Evolutionary conservation across 2,797 vertebrate genomes (phyloP).

Genomic region (Psittacula echo): DNA sequence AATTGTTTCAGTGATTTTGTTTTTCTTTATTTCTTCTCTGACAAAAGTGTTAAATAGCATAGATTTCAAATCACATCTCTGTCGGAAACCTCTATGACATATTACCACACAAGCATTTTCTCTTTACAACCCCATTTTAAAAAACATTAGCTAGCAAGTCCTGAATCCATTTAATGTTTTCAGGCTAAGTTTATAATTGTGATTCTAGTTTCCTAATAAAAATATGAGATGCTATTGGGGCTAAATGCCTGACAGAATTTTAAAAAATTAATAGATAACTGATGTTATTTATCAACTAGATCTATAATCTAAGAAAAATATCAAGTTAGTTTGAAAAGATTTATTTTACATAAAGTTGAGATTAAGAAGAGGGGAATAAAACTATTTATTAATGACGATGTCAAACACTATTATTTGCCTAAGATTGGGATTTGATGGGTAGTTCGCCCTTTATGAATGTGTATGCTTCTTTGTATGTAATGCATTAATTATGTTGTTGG

Average conservation of each 20-base stretch:
- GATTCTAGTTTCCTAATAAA: neutral
- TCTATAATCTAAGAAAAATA: neutral
- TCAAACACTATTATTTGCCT: constrained; percentile 8
- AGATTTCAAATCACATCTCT: neutral
- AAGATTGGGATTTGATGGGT: neutral
- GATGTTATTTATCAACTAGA: neutral
- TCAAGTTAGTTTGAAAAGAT: neutral
- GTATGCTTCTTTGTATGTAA: neutral
- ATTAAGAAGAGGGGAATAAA: neutral
- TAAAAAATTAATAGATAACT: neutral
- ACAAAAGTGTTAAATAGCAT: neutral
- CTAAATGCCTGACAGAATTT: neutral
- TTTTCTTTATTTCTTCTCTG: neutral
- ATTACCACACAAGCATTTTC: neutral
- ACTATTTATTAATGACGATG: constrained; percentile 13
- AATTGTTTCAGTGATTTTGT: neutral
- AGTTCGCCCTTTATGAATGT: neutral
- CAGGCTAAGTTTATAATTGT: neutral
- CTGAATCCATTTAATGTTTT: neutral
- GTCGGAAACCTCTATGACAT: neutral
- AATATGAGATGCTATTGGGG: neutral
- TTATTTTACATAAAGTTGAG: neutral
- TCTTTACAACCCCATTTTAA: neutral
- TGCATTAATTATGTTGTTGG: neutral
- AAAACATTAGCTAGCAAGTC: neutral